These are phyloP conservation scores for Hyles euphorbiae DNA, from an alignment of 1,140 invertebrate genomes.

Conservation along the genomic window DNA sequence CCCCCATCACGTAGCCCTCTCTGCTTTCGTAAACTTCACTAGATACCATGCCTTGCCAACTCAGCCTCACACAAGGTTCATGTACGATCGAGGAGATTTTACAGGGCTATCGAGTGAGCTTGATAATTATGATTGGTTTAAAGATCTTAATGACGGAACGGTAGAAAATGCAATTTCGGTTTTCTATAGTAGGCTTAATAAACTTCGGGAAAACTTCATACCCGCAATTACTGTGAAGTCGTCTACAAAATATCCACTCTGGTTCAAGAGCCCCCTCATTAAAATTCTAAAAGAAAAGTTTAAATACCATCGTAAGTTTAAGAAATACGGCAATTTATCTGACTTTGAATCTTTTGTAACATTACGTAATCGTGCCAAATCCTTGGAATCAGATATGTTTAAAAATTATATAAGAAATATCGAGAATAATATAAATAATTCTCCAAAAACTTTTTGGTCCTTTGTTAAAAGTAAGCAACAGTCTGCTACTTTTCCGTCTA, in stretches of 20 bases:
- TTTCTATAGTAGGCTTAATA: slow-evolving; percentile 16
- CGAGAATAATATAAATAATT: slow-evolving; percentile 14
- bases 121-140: slow-evolving; percentile 15
- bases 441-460: slow-evolving; percentile 21
- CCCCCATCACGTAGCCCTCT: too few relatives aligned
- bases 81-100: slow-evolving; percentile 13
- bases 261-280: slow-evolving; percentile 16
- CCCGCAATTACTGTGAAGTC: slow-evolving; percentile 11
- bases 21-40: too few relatives aligned
- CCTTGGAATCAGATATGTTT: too few relatives aligned
- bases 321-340: too few relatives aligned
- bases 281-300: slow-evolving; percentile 27
- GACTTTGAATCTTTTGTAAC: too few relatives aligned
- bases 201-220: slow-evolving; percentile 14
- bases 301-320: slow-evolving; percentile 17
- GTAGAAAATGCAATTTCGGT: slow-evolving; percentile 10
- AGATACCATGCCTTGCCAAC: background rate
- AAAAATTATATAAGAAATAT: background rate
- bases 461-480: too few relatives aligned
- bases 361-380: too few relatives aligned
- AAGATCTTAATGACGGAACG: background rate
- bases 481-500: too few relatives aligned
- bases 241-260: slow-evolving; percentile 15
- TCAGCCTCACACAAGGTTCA: slow-evolving; percentile 6
- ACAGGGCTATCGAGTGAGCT: slow-evolving; percentile 10